These are phyloP conservation scores for Aegithalos caudatus DNA, from an alignment of 2,113 vertebrate species.

Conservation along the genomic window DNA sequence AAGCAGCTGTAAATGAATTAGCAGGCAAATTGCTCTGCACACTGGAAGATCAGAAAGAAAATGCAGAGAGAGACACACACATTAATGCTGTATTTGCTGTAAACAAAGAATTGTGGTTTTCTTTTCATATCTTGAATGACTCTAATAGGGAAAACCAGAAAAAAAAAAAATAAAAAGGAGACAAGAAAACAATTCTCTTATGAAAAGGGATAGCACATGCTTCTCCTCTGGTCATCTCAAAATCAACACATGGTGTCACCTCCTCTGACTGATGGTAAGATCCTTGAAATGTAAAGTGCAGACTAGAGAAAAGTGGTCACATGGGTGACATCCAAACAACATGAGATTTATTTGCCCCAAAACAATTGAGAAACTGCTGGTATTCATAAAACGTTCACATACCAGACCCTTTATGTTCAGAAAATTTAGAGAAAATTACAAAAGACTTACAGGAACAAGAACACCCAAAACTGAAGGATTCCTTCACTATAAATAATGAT, in stretches of 20 bases:
- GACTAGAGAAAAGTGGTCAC: not conserved
- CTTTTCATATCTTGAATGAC: not conserved
- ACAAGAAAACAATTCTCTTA: not conserved
- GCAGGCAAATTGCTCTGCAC: not conserved
- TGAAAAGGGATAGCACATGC: not conserved
- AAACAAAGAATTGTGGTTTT: not conserved
- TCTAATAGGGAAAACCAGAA: not conserved
- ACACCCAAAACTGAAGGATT: not conserved
- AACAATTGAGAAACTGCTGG: not conserved
- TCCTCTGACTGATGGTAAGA: not conserved
- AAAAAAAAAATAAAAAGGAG: not conserved
- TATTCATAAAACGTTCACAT: not conserved
- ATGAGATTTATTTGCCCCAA: not conserved
- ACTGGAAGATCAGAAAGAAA: slow-evolving; percentile 11
- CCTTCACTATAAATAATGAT: not conserved
- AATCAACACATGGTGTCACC: not conserved
- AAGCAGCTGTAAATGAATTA: slow-evolving; percentile 1
- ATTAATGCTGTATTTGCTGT: not conserved
- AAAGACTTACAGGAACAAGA: not conserved
- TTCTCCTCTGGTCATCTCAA: not conserved
- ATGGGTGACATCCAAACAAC: not conserved
- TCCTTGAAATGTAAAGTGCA: not conserved
- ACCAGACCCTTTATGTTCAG: not conserved
- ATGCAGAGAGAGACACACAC: not conserved
- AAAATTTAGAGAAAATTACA: not conserved